phyloP scores from a whole-genome alignment of 2,797 vertebrate species.

The Hippocampus kuda region DNA sequence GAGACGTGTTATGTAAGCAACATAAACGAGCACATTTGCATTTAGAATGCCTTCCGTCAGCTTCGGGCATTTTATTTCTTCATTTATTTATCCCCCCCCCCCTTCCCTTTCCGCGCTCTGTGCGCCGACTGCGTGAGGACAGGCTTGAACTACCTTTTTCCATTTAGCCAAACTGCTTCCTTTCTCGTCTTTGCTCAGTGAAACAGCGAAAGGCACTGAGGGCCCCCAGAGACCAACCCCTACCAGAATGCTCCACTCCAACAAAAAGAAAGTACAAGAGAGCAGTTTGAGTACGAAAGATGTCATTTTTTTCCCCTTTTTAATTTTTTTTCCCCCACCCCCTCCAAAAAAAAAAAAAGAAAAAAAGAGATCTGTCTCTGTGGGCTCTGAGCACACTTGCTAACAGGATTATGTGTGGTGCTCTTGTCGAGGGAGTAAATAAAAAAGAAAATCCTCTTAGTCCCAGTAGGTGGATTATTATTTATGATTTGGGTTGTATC shows the following conservation, averaged over 20 bases:
- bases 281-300: constrained; percentile 7
- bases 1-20: constrained; percentile 31
- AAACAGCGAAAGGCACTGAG: constrained; percentile 44
- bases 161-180: constrained; percentile 47
- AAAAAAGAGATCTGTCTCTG: background rate
- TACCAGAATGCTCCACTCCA: constrained; percentile 10
- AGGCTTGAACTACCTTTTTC: constrained; percentile 51
- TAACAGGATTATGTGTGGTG: background rate
- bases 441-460: background rate
- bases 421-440: background rate
- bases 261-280: constrained; percentile 13
- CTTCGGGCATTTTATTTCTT: constrained; percentile 10
- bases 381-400: background rate
- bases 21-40: constrained; percentile 51
- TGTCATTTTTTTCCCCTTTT: too few relatives aligned
- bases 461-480: background rate
- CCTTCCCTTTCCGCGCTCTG: constrained; percentile 12
- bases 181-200: constrained; percentile 42
- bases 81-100: background rate
- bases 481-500: too few relatives aligned
- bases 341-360: background rate
- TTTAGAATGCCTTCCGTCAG: constrained; percentile 37
- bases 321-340: background rate
- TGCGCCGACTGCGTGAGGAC: constrained; percentile 34
- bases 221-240: constrained; percentile 9